Evolutionary conservation across 2,113 vertebrate species (phyloP), one percentile per base, ranked within the genome.

Genomic region (Diadophis punctatus): DNA sequence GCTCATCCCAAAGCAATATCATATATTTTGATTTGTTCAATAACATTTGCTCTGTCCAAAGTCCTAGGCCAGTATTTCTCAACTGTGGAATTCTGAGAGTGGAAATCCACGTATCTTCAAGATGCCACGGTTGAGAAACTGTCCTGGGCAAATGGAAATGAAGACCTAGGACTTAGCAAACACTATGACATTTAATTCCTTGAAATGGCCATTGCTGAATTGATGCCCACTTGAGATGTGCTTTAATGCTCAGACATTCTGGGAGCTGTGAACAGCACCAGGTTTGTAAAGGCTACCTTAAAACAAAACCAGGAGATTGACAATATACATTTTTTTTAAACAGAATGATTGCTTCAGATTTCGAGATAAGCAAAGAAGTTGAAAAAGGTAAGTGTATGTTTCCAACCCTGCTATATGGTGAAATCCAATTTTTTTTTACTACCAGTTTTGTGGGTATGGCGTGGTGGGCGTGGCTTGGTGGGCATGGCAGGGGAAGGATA

Each of bases 311-410:
- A 23, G 2, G 63, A 8, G 12, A 91, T 39, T 95, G 43, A 95
- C 34, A 30, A 60, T 39, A 56, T 27, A 87, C 91, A 55, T 94
- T 96, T 96, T 74, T 95, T 96, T 95, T 25, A 88, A 68, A 94
- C 95, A 97, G 96, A 39, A 0, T 10, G 22, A 85, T 0, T 88
- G 51, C 49, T 80, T 1, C 7, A 95, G 63, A 0, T 55, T 49
- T 1, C 52, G 43, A 63, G 0, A 0, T 23, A 0, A 0, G 0
- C 25, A 46, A 4, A 84, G 5, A 1, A 1, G 0, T 0, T 43
- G 94, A 97, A 23, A 95, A 93, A 96, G 97, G 97, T 97, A 96
- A 0, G 96, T 91, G 8, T 58, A 30, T 63, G 3, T 63, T 27
- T 12, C 39, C 53, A 34, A 58, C 2, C 12, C 53, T 39, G 34